phyloP scores from a whole-genome alignment of 2,113 vertebrate species.

The Pagrus major region DNA sequence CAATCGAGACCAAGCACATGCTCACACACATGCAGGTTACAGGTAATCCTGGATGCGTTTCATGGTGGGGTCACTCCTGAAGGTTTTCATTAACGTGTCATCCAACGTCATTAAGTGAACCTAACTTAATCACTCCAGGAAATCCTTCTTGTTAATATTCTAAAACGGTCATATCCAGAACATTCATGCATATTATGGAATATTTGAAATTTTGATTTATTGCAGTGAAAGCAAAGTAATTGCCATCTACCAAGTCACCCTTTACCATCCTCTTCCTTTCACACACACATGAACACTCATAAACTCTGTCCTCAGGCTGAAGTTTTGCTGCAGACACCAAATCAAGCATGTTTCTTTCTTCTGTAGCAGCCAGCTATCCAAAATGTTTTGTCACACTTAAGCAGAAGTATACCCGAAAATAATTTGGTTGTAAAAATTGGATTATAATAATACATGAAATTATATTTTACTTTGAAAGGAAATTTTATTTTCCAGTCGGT shows the following conservation, averaged over 20 bases:
- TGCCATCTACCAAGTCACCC: no score
- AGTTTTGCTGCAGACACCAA: neutral
- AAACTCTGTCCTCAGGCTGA: neutral
- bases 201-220: neutral
- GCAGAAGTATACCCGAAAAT: neutral
- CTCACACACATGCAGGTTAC: neutral
- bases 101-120: slow-evolving; percentile 7
- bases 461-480: neutral
- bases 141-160: neutral
- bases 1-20: neutral
- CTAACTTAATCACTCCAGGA: neutral
- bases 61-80: neutral
- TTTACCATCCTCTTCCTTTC: no score
- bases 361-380: neutral
- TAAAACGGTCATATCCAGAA: neutral
- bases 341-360: neutral
- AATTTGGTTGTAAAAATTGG: neutral
- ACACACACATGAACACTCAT: neutral
- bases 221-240: neutral
- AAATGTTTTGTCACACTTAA: neutral
- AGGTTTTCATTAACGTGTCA: slow-evolving; percentile 12
- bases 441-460: neutral
- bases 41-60: neutral
- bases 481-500: no score
- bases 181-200: neutral